Conservation (phyloP, 2,888 invertebrate genomes). For the Cataglyphis livida region DNA sequence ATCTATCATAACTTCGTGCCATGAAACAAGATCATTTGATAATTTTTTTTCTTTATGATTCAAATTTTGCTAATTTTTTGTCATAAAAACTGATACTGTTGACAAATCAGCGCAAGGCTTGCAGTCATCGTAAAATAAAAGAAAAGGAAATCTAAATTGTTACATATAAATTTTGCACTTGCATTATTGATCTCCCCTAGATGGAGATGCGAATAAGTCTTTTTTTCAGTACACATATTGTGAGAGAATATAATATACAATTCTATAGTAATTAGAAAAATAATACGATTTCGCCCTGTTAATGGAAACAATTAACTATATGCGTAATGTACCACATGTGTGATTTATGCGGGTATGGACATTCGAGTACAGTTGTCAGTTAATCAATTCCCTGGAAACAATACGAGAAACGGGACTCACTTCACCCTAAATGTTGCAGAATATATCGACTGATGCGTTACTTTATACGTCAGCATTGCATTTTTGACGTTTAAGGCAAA, state of each 20-base stretch:
- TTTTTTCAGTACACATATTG: slow-evolving; percentile 56
- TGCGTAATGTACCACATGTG: slow-evolving; percentile 72
- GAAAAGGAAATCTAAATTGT: slow-evolving; percentile 61
- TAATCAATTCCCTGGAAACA: slow-evolving; percentile 78
- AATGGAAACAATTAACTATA: slow-evolving; percentile 83
- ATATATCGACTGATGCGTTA: neutral
- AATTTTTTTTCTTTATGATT: neutral
- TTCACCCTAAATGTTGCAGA: neutral
- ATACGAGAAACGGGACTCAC: slow-evolving; percentile 48
- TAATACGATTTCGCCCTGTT: slow-evolving; percentile 81
- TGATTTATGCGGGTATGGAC: slow-evolving; percentile 75
- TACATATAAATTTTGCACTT: slow-evolving; percentile 65
- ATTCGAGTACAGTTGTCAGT: slow-evolving; percentile 82
- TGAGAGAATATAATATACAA: slow-evolving; percentile 66
- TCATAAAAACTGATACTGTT: neutral
- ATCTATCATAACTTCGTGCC: neutral
- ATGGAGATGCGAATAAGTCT: slow-evolving; percentile 58
- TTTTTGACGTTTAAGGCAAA: neutral
- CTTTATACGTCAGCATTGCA: neutral
- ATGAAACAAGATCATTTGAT: neutral
- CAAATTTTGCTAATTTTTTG: slow-evolving; percentile 1
- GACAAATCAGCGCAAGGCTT: neutral
- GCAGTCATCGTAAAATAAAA: slow-evolving; percentile 36
- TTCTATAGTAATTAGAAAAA: slow-evolving; percentile 83
- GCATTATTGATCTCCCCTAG: slow-evolving; percentile 52